phyloP scores from a whole-genome alignment of 2,113 vertebrate genomes.

The Aplodontia rufa region DNA sequence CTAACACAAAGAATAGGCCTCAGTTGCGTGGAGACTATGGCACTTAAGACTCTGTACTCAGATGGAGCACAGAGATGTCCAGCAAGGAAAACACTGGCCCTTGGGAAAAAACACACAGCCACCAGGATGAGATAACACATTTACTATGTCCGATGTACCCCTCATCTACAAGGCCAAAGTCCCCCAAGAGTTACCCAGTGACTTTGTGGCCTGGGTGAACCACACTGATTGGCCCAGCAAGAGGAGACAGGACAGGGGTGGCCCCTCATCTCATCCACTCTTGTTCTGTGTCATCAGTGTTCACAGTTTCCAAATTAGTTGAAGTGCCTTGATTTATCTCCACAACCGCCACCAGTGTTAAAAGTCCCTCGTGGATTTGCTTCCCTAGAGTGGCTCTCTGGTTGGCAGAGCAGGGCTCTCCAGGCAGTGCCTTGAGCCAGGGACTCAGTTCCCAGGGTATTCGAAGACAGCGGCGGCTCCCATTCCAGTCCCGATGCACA shows the following conservation, averaged over 20 bases:
- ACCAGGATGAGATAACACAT: background rate
- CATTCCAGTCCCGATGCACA: conserved; percentile 98
- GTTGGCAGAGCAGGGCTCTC: background rate
- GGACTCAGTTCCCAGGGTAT: conserved; percentile 86
- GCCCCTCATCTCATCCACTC: background rate
- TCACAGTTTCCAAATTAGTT: background rate
- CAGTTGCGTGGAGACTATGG: fast-evolving
- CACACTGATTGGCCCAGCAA: background rate
- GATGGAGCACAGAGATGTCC: background rate
- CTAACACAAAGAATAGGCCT: background rate
- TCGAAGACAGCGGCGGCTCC: conserved; percentile 95
- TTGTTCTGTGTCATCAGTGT: background rate
- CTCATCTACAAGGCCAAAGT: no score
- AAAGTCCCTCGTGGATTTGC: background rate
- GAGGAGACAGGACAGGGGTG: no score
- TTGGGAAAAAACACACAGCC: background rate
- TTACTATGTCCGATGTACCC: background rate
- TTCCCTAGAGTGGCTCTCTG: background rate
- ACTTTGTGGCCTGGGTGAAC: background rate
- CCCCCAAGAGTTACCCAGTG: fast-evolving
- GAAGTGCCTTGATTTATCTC: background rate
- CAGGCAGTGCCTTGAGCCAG: background rate
- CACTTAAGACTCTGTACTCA: background rate
- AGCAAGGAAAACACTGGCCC: background rate
- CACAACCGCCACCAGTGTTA: fast-evolving